These are phyloP conservation scores for Cuniculus paca DNA, from an alignment of 2,797 vertebrate species.

Conservation along the genomic window DNA sequence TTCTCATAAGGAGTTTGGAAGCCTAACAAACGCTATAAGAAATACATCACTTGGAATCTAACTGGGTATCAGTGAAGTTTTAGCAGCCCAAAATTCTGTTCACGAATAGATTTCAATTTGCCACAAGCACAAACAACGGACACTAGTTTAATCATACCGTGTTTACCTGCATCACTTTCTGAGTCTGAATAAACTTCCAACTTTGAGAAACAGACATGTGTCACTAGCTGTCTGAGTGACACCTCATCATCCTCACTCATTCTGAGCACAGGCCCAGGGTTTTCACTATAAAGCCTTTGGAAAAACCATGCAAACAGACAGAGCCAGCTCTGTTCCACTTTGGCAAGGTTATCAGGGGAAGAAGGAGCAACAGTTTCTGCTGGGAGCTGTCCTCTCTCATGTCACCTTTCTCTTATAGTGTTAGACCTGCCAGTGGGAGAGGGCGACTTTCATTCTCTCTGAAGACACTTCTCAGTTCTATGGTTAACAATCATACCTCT, in stretches of 20 bases:
- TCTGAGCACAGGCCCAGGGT: not conserved
- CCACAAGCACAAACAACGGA: not conserved
- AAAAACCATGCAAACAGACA: not conserved
- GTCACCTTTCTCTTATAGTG: not conserved
- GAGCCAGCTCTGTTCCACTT: not conserved
- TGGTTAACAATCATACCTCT: not conserved
- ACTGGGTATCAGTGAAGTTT: not conserved
- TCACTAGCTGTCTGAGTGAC: not conserved
- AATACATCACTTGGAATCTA: not conserved
- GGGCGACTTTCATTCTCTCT: not conserved
- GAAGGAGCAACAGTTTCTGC: not conserved
- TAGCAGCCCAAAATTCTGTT: not conserved
- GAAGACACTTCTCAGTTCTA: not conserved
- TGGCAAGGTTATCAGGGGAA: not conserved
- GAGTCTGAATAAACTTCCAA: not conserved
- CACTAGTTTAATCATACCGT: not conserved
- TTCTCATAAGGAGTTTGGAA: slow-evolving; percentile 15
- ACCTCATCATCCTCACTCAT: not conserved
- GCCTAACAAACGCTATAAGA: not conserved
- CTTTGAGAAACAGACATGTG: not conserved
- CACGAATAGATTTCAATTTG: slow-evolving; percentile 32
- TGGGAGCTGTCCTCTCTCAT: fast-evolving
- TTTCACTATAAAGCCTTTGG: not conserved
- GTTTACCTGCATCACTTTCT: not conserved
- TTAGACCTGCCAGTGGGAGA: not conserved